Evolutionary conservation across 2,888 invertebrate genomes (phyloP), one percentile per base, ranked within the genome.

Genomic region (Athalia circularis): DNA sequence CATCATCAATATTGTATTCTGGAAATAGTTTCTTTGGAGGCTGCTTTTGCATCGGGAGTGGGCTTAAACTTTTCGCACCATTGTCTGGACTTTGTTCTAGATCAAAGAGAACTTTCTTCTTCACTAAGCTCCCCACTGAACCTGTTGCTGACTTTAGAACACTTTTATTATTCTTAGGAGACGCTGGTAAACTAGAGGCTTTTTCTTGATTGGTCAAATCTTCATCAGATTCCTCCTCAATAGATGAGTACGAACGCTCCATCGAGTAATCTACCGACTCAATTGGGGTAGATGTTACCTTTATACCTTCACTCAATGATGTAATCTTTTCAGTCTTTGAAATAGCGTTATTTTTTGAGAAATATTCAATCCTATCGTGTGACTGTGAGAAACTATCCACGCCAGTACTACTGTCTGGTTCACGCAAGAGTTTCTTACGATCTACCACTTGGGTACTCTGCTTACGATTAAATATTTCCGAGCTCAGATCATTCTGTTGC

Each of bases 81-180:
- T 81, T 80, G 47, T 79, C 80, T 8, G 62, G 54, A 65, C 65
- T 74, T 43, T 70, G 91, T 83, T 93, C 92, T 88, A 94, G 91
- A 89, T 94, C 93, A 83, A 94, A 94, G 65, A 93, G 84, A 6
- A 94, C 94, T 89, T 93, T 93, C 87, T 94, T 94, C 84, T 94
- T 94, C 45, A 92, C 91, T 47, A 93, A 85, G 64, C 92, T 92
- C 57, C 92, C 92, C 43, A 90, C 90, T 0, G 93, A 93, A 3
- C 92, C 91, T 65, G 91, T 92, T 85, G 91, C 92, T 11, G 86
- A 82, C 89, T 94, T 94, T 54, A 94, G 86, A 50, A 93, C 93
- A 72, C 94, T 91, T 88, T 92, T 94, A 65, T 92, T 87, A 59
- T 84, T 84, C 79, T 86, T 88, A n/a, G 87, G 86, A 43, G 88